These are phyloP conservation scores for pig (Sus scrofa) DNA, from an alignment of 2,113 vertebrate species.

Conservation along the genomic window DNA sequence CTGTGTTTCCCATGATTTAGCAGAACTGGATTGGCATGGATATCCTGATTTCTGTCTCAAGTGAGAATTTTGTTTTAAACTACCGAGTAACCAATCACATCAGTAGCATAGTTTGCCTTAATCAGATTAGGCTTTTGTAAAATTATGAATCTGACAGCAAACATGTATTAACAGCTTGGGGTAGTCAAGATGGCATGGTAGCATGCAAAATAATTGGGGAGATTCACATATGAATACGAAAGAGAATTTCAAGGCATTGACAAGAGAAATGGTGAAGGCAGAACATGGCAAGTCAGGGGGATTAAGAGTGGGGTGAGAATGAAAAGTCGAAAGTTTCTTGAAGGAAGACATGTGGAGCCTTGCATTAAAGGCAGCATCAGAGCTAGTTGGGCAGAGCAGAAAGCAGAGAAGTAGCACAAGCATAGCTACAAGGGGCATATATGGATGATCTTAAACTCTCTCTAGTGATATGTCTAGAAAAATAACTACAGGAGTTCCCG, in stretches of 20 bases:
- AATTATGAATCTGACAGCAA: background rate
- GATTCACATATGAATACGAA: background rate
- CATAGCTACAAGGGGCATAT: background rate
- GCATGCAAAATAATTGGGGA: background rate
- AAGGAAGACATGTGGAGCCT: background rate
- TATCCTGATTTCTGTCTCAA: background rate
- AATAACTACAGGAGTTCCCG: too few species aligned
- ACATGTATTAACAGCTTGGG: background rate
- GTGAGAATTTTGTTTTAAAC: slow-evolving; percentile 17
- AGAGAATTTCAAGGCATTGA: background rate
- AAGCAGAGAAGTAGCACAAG: background rate
- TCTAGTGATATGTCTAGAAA: background rate
- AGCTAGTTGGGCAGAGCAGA: background rate
- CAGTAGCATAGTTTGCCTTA: background rate
- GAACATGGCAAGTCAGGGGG: background rate
- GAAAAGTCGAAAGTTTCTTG: background rate
- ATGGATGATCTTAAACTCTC: background rate
- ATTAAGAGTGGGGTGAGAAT: background rate
- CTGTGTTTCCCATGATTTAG: background rate
- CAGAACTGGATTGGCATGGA: background rate
- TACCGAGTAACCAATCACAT: background rate
- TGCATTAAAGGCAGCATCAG: background rate
- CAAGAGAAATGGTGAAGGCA: background rate
- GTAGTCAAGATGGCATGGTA: background rate
- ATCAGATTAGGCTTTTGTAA: background rate